A percentile compares a stretch with the other conserved stretches of the same genome.
Conservation (phyloP, 2,888 invertebrate species). For the Acrobasis suavella region DNA sequence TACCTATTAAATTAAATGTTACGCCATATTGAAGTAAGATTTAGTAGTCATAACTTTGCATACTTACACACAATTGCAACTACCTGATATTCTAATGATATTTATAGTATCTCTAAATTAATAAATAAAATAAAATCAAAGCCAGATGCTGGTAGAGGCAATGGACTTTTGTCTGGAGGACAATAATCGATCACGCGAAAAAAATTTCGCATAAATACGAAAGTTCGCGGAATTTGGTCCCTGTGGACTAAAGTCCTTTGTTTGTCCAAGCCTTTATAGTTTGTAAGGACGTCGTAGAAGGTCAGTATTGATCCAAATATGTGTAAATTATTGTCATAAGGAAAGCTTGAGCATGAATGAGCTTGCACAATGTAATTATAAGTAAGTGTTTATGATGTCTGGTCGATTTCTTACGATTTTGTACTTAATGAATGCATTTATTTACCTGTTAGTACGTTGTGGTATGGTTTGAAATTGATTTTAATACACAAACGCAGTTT, state of each 20-base stretch:
- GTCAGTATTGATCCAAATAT: conserved; percentile 13
- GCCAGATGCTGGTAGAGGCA: too few relatives aligned
- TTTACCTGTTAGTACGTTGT: conserved; percentile 28
- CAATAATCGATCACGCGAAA: too few relatives aligned
- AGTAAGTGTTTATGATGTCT: conserved; percentile 9
- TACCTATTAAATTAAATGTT: conserved; percentile 28
- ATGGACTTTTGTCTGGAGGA: too few relatives aligned
- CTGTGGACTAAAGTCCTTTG: too few relatives aligned
- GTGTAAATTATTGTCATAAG: conserved; percentile 16
- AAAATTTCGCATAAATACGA: too few relatives aligned
- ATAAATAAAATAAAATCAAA: not conserved
- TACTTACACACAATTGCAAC: conserved; percentile 11
- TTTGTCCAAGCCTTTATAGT: not conserved
- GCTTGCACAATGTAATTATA: conserved; percentile 28
- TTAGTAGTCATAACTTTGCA: conserved; percentile 20
- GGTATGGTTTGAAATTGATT: not conserved
- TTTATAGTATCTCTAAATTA: conserved; percentile 14
- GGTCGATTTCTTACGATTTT: conserved; percentile 31
- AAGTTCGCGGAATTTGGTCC: too few relatives aligned
- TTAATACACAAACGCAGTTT: too few relatives aligned
- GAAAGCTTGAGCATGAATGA: conserved; percentile 28
- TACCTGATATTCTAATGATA: conserved; percentile 18
- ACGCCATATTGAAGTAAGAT: conserved; percentile 25
- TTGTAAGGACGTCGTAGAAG: conserved; percentile 13
- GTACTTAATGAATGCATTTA: conserved; percentile 50